A percentile compares a stretch with the other conserved stretches of the same genome.
These are phyloP conservation scores for Corythoichthys haematopterus DNA, from an alignment of 2,113 vertebrate genomes.

Conservation along the genomic window DNA sequence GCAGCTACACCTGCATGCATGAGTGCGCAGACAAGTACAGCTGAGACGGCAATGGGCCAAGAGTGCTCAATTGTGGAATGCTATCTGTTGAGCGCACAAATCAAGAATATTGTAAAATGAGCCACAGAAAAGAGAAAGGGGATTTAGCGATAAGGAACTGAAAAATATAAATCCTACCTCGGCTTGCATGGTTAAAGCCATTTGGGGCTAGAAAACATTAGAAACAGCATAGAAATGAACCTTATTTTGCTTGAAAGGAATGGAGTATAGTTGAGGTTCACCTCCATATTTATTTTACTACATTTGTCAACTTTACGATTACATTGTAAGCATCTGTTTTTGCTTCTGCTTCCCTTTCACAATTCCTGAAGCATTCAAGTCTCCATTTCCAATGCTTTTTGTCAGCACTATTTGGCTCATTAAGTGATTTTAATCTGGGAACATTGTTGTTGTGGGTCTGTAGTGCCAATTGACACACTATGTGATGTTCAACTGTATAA, in stretches of 20 bases:
- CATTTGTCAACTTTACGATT: background rate
- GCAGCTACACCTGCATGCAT: slow-evolving; percentile 1
- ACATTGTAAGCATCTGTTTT: background rate
- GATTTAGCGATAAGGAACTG: slow-evolving; percentile 2
- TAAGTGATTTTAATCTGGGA: slow-evolving; percentile 12
- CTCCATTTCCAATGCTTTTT: background rate
- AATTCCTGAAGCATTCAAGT: no score
- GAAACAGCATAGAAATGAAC: background rate
- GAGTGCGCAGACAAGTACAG: slow-evolving; percentile 20
- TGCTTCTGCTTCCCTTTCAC: background rate
- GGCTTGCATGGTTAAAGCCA: background rate
- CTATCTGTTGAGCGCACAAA: slow-evolving; percentile 59
- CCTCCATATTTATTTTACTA: background rate
- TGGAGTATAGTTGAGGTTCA: background rate
- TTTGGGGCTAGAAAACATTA: background rate
- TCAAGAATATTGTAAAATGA: slow-evolving; percentile 58
- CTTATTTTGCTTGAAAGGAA: background rate
- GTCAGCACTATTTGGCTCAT: background rate
- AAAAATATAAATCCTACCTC: slow-evolving; percentile 1
- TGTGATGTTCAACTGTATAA: slow-evolving; percentile 16
- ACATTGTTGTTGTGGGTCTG: background rate
- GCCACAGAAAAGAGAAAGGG: slow-evolving; percentile 22
- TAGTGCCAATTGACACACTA: slow-evolving; percentile 15
- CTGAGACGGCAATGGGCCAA: slow-evolving; percentile 38
- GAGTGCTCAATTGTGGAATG: slow-evolving; percentile 61